Evolutionary conservation across 2,888 invertebrate genomes (phyloP).

Genomic region (Glyphotaelius pellucidus): DNA sequence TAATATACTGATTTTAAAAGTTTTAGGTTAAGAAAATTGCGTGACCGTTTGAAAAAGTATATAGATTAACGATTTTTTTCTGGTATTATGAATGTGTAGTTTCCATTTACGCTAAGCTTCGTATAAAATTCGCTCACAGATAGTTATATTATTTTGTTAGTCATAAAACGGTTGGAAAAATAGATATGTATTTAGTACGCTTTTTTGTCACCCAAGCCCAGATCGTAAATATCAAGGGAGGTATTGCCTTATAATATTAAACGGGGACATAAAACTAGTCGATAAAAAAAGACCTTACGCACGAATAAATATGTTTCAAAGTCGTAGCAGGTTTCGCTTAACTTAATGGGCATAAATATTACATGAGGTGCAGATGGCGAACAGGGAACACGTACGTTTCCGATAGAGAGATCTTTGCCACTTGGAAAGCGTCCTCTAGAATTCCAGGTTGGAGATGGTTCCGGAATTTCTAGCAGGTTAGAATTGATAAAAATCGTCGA

Average conservation of each 20-base stretch:
- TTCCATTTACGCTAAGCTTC: too few relatives aligned
- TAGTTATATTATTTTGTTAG: not conserved
- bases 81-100: too few relatives aligned
- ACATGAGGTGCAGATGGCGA: slow-evolving; percentile 28
- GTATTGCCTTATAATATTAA: not conserved
- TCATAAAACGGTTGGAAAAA: not conserved
- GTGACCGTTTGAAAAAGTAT: too few relatives aligned
- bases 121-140: not conserved
- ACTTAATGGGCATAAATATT: slow-evolving; percentile 21
- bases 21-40: too few relatives aligned
- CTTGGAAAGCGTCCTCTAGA: not conserved
- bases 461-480: not conserved
- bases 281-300: not conserved
- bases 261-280: not conserved
- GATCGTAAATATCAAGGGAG: not conserved
- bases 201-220: not conserved
- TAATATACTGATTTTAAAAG: too few relatives aligned
- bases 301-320: slow-evolving; percentile 11
- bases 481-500: not conserved
- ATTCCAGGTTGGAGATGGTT: not conserved
- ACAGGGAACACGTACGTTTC: not conserved
- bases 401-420: slow-evolving; percentile 3
- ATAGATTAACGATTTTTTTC: too few relatives aligned
- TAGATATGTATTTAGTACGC: not conserved
- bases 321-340: not conserved